Evolutionary conservation across 2,888 invertebrate species (phyloP), one percentile per base, ranked within the genome.

Genomic region (Isotomurus palustris): DNA sequence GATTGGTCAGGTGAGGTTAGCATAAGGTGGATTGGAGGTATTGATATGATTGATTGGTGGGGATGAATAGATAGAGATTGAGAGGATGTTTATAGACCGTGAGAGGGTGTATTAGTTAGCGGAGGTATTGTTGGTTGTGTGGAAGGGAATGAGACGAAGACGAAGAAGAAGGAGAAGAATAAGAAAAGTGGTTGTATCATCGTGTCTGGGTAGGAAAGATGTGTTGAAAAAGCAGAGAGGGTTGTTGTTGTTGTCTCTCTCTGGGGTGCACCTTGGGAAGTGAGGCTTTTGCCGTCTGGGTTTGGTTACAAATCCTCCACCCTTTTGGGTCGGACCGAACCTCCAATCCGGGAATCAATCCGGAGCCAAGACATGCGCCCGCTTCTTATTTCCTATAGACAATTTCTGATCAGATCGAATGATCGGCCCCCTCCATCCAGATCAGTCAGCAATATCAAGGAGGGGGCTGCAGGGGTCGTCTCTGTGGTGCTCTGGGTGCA

Each of bases 341-440:
- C 68, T 65, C 70, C 68, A 70, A 67, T 68, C 70, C 70, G 63
- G 62, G 64, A 65, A 66, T 65, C 66, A 67, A 67, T 67, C 66
- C 66, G 62, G 62, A 62, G 53, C 58, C 65, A 64, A 66, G 67
- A 66, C 67, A 64, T 69, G 66, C 67, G 70, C 68, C 66, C 62
- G 70, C 60, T 66, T 64, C 67, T 66, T 66, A 67, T 67, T 67
- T 68, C 67, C 61, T 66, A 66, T 69, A 67, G 69, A 69, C 67
- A 65, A 69, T 69, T 69, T 58, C 67, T 66, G 67, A 69, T 69
- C 67, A 65, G 67, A 70, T 70, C 66, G 65, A 67, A 62, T 66
- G 68, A 70, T 68, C 68, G 62, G 62, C 66, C 68, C 65, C 56
- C 53, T 43, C 53, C 54, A 49, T 57, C 56, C 57, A 62, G 64